phyloP scores from a whole-genome alignment of 1,140 invertebrate species.

The Panagrolaimus sp. region DNA sequence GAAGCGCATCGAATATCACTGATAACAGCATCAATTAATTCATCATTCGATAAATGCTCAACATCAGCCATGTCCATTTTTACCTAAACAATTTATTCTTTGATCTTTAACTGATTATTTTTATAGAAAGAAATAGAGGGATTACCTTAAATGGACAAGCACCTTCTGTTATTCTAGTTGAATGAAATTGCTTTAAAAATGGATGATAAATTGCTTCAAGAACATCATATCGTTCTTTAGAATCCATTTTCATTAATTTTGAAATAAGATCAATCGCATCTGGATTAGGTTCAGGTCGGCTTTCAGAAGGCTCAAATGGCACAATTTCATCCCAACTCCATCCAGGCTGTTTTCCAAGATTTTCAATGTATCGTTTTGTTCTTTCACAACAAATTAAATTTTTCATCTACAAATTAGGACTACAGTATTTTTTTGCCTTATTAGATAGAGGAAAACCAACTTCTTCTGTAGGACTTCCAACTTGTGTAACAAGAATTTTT shows the following conservation, averaged over 20 bases:
- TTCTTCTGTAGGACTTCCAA: constrained; percentile 49
- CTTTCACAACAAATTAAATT: constrained; percentile 50
- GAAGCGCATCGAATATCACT: constrained; percentile 49
- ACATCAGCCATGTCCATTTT: constrained; percentile 59
- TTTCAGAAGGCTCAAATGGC: constrained; percentile 15
- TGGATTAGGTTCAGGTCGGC: constrained; percentile 24
- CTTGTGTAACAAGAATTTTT: constrained; percentile 45
- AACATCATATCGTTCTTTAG: constrained; percentile 41
- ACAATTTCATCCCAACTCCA: constrained; percentile 49
- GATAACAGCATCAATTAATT: constrained; percentile 40
- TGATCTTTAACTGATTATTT: constrained; percentile 2
- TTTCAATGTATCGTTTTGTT: constrained; percentile 43
- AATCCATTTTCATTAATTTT: constrained; percentile 39
- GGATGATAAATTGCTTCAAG: constrained; percentile 45
- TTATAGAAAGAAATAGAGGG: neutral
- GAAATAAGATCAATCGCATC: constrained; percentile 47
- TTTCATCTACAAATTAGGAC: constrained; percentile 41
- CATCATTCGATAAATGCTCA: constrained; percentile 42
- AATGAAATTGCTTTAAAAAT: constrained; percentile 44
- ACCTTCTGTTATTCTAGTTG: constrained; percentile 29
- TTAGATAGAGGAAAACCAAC: constrained; percentile 29
- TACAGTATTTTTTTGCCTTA: neutral
- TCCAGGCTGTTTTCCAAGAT: constrained; percentile 28
- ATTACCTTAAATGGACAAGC: constrained; percentile 51
- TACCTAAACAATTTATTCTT: neutral